Conservation (phyloP, 2,888 invertebrate species). For the Pristionchus fissidentatus region DNA sequence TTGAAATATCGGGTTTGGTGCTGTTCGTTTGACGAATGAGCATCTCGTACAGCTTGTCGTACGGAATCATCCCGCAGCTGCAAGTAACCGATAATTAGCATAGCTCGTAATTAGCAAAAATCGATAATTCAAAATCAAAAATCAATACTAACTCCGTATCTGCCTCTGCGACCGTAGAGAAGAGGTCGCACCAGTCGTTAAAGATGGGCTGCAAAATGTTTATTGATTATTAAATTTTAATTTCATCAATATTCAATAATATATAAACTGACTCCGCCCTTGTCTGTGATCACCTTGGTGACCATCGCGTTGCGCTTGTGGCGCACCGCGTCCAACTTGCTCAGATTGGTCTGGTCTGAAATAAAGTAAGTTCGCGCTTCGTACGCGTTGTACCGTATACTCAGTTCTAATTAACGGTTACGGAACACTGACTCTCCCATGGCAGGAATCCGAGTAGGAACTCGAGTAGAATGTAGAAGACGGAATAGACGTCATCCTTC, state of each 20-base stretch:
- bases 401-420: too few relatives aligned
- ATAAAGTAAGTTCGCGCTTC: too few relatives aligned
- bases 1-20: slow-evolving; percentile 19
- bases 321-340: background rate
- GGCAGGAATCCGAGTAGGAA: slow-evolving; percentile 37
- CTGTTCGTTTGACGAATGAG: slow-evolving; percentile 26
- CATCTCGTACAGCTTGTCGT: background rate
- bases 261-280: slow-evolving; percentile 7
- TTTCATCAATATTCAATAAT: background rate
- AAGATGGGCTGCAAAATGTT: background rate
- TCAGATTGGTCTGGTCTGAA: too few relatives aligned
- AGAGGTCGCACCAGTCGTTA: slow-evolving; percentile 39
- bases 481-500: slow-evolving; percentile 28
- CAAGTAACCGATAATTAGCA: too few relatives aligned
- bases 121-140: background rate
- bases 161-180: slow-evolving; percentile 11
- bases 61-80: background rate
- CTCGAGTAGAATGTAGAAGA: slow-evolving; percentile 35
- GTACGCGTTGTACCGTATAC: too few relatives aligned
- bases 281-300: slow-evolving; percentile 26
- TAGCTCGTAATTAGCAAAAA: too few relatives aligned
- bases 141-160: slow-evolving; percentile 13
- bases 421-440: background rate
- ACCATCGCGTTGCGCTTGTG: slow-evolving; percentile 13
- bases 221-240: background rate